A percentile compares a stretch with the other conserved stretches of the same genome.
phyloP scores from a whole-genome alignment of 2,113 vertebrate species.

The Phylloscopus whistleri region DNA sequence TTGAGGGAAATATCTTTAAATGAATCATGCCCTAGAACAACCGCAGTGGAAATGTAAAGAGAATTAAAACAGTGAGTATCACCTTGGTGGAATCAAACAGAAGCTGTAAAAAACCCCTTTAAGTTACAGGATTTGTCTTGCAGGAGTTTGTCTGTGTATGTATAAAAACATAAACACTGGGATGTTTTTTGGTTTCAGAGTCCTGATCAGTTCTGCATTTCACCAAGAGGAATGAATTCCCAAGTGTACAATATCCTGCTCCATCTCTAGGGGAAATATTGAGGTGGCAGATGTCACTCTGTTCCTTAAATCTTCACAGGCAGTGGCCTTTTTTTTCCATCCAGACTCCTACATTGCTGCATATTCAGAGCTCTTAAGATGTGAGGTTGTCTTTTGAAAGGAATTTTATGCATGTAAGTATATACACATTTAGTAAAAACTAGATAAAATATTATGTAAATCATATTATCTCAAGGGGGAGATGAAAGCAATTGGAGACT shows the following conservation, averaged over 20 bases:
- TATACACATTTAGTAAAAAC: background rate
- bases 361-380: slow-evolving; percentile 38
- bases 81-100: background rate
- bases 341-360: background rate
- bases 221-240: background rate
- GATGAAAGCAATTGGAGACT: slow-evolving; percentile 52
- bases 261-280: slow-evolving; percentile 41
- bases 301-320: slow-evolving; percentile 57
- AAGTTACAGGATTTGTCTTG: background rate
- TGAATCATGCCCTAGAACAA: background rate
- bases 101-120: background rate
- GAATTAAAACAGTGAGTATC: background rate
- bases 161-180: background rate
- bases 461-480: slow-evolving; percentile 52
- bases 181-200: background rate
- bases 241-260: background rate
- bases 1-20: background rate
- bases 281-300: slow-evolving; percentile 28
- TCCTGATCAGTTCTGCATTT: slow-evolving; percentile 28
- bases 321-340: slow-evolving; percentile 18
- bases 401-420: background rate
- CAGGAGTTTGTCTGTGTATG: background rate
- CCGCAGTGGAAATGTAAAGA: background rate
- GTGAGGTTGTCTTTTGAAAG: slow-evolving; percentile 23
- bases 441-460: slow-evolving; percentile 68